Base-by-base conservation (phyloP, 2,797 vertebrate genomes). In the Bradypodion ventrale region DNA sequence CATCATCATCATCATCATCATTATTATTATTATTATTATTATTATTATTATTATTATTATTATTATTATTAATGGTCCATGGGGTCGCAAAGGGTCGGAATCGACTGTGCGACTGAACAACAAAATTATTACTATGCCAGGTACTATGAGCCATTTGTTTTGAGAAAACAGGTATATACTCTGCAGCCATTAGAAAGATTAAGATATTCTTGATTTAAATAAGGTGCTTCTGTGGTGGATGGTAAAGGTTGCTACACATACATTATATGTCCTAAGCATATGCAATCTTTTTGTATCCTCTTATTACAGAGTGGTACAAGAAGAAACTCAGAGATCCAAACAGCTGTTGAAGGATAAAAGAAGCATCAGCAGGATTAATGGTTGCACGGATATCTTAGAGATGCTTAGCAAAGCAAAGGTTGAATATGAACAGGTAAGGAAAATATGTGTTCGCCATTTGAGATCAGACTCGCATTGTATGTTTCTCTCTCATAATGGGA, bases 401-500 rank as follows among this genome's bases (percentile, higher is more conserved):
- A 97, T 99, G 92, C 98, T 99, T 56, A 98, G 98, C 94, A 98
- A 98, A 96, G 98, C 99, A 87, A 99, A 98, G 94, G 98, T 98
- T 92, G 98, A 99, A 85, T 99, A 99, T 83, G 97, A 99, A 89
- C 96, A 97, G 94, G 98, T 99, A 92, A 97, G 97, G 25, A 74
- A 76, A 65, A 19, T 40, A n/a, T 44, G 27, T 69, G 16, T 82
- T 83, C 32, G 9, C 40, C 37, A 42, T 69, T 23, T 32, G 32
- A 77, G 4, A 56, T 9, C 37, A 46, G 52, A 3, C 40, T 79
- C 7, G 44, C 19, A n/a, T n/a, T 52, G 7, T 10, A 63, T 8
- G 21, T 46, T 44, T 63, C 63, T 62, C 44, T 59, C 76, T 66
- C 59, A 56, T 56, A 78, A 49, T 75, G 35, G 25, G 15, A 44